phyloP scores from a whole-genome alignment of 2,797 vertebrate species.

The Melanotaenia nigrans region DNA sequence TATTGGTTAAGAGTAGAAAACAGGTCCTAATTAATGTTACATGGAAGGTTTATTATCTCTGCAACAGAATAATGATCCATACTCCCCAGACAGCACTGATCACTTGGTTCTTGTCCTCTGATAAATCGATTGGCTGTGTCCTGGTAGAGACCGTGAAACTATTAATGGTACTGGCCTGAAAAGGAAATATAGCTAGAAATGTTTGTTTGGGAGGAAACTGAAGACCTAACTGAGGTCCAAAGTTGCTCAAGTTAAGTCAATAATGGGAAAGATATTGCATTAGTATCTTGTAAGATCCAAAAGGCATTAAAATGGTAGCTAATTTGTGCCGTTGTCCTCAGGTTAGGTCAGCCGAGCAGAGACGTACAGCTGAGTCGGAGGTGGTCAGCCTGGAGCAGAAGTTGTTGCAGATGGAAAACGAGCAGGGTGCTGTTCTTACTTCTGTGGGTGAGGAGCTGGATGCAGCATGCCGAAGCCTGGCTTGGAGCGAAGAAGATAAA shows the following conservation, averaged over 20 bases:
- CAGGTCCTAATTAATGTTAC: slow-evolving; percentile 63
- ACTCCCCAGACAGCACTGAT: slow-evolving; percentile 53
- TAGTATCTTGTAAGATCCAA: background rate
- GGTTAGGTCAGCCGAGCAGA: slow-evolving; percentile 80
- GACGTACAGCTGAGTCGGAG: slow-evolving; percentile 80
- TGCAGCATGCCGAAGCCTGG: slow-evolving; percentile 85
- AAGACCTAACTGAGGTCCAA: background rate
- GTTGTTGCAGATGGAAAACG: slow-evolving; percentile 83
- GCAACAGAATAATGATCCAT: slow-evolving; percentile 60
- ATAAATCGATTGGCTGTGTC: slow-evolving; percentile 52
- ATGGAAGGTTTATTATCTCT: slow-evolving; percentile 56
- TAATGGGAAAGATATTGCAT: too few species aligned
- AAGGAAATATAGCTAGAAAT: slow-evolving; percentile 17
- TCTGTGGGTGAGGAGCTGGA: slow-evolving; percentile 89
- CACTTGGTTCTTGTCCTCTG: slow-evolving; percentile 46
- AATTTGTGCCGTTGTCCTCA: slow-evolving; percentile 51
- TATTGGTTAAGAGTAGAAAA: slow-evolving; percentile 54
- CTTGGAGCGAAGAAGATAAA: slow-evolving; percentile 86
- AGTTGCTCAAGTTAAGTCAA: background rate
- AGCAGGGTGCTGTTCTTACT: slow-evolving; percentile 87
- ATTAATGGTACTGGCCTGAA: slow-evolving; percentile 26
- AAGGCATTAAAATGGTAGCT: too few species aligned
- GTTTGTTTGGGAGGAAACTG: slow-evolving; percentile 26
- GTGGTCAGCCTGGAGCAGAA: slow-evolving; percentile 83
- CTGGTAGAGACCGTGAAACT: slow-evolving; percentile 43